Evolutionary conservation across 2,888 invertebrate genomes (phyloP), one percentile per base, ranked within the genome.

Genomic region (Aporophyla nigra): DNA sequence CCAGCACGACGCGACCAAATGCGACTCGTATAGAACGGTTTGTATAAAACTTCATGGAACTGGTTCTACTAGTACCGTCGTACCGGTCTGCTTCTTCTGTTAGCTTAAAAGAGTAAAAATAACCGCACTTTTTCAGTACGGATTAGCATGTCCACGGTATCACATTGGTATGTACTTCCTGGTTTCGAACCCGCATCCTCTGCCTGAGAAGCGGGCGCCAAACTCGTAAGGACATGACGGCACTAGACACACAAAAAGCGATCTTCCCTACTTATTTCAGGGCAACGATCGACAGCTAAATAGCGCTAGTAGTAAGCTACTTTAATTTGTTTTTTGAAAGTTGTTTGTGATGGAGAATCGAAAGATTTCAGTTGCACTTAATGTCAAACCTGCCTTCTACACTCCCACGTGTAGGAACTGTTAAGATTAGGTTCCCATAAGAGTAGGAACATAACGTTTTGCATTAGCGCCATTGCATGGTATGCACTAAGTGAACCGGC

Each of bases 311-410:
- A 33, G 33, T n/a, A 14, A 27, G 5, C 33, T 51, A 9, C 14
- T 33, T 66, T 5, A 67, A 1, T 14, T 40, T 40, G 7, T 1
- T 67, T 49, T 24, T 46, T 19, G 12, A 2, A 33, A 33, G n/a
- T 24, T 71, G 19, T 33, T 71, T 14, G 19, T 51, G 19, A 51
- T 71, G 7, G 46, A 70, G 46, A 67, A 65, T 49, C 27, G 21
- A 62, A 46, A 46, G 1, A 21, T 21, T 46, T 27, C 49, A 49
- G 2, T 27, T 19, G 21, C 14, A n/a, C 21, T 9, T 9, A 0
- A 24, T 46, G 5, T 49, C 12, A n/a, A 27, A 66, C n/a, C 12
- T 21, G 21, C 21, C 14, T 12, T 19, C 40, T 68, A n/a, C 12
- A 46, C 27, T 46, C 5, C 12, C 12, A 65, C 49, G 16, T 21